phyloP scores from a whole-genome alignment of 2,888 invertebrate species.

The Labia minor region DNA sequence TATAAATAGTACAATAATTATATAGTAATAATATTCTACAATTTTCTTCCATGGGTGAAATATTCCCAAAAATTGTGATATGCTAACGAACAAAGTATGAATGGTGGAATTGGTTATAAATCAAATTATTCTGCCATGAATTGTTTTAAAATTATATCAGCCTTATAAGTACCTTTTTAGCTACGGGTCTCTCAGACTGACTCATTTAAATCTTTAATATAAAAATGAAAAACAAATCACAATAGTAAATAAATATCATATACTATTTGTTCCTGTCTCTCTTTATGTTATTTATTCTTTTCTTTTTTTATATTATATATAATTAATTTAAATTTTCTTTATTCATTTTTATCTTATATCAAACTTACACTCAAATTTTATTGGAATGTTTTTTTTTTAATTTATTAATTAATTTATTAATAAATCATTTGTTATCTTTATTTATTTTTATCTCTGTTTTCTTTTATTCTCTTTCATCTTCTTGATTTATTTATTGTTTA shows the following conservation, averaged over 20 bases:
- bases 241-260: too few relatives aligned
- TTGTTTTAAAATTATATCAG: not conserved
- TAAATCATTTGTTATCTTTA: slow-evolving; percentile 17
- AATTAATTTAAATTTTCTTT: slow-evolving; percentile 16
- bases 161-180: too few relatives aligned
- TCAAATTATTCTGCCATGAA: not conserved
- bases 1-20: too few relatives aligned
- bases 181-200: not conserved
- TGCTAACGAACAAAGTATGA: not conserved
- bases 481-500: too few relatives aligned
- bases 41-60: not conserved
- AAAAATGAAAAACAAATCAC: too few relatives aligned
- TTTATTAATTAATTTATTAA: slow-evolving; percentile 4
- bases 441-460: not conserved
- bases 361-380: too few relatives aligned
- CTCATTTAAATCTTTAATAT: not conserved
- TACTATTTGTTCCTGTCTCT: slow-evolving; percentile 17
- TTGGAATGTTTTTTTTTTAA: slow-evolving; percentile 20
- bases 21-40: too few relatives aligned
- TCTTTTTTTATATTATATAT: not conserved
- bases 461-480: too few relatives aligned
- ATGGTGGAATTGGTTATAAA: not conserved
- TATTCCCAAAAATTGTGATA: not conserved
- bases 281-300: not conserved
- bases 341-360: slow-evolving; percentile 20